phyloP scores from a whole-genome alignment of 2,797 vertebrate species.

The Gymnopithys bicolor region DNA sequence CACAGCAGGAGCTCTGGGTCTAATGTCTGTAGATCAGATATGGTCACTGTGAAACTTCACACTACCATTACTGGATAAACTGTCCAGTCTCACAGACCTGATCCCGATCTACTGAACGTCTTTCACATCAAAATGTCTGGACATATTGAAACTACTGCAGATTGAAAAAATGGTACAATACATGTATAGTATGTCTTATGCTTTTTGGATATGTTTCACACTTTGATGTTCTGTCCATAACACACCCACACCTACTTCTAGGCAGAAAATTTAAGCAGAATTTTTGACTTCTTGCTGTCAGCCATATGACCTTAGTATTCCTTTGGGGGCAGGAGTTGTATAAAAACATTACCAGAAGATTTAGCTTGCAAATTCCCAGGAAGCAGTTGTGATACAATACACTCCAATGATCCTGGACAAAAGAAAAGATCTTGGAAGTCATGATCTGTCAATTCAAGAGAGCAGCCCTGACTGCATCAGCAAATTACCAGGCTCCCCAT shows the following conservation, averaged over 20 bases:
- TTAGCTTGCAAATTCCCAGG: neutral
- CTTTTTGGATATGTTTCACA: neutral
- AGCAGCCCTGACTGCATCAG: neutral
- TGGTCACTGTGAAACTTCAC: neutral
- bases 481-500: neutral
- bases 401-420: neutral
- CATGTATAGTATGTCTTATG: neutral
- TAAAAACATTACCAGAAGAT: neutral
- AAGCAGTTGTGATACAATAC: neutral
- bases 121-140: neutral
- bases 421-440: neutral
- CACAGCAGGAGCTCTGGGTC: neutral
- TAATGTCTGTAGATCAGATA: neutral
- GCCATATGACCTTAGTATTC: neutral
- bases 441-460: neutral
- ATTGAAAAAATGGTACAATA: neutral
- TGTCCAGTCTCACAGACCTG: neutral
- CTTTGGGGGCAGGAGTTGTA: neutral
- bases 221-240: neutral
- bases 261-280: neutral
- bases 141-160: neutral
- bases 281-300: neutral
- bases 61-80: neutral
- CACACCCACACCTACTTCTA: neutral
- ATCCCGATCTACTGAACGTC: neutral